phyloP scores from a whole-genome alignment of 2,113 vertebrate species.

The Hippotragus niger region DNA sequence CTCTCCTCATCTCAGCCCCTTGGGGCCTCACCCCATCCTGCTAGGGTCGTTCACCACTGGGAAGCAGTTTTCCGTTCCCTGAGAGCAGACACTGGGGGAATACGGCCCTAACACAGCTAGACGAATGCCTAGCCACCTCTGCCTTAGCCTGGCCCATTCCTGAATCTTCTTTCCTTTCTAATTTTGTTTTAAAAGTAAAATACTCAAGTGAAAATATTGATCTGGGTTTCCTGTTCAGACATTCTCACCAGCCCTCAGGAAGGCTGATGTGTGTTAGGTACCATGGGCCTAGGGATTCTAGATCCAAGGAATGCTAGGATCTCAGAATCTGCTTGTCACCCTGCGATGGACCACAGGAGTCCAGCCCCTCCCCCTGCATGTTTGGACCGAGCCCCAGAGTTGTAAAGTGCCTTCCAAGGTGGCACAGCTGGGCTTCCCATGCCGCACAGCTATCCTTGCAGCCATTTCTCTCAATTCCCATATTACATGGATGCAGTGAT shows the following conservation, averaged over 20 bases:
- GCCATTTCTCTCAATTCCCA: not conserved
- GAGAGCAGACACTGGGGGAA: not conserved
- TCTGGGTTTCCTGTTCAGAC: not conserved
- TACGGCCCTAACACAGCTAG: too few species aligned
- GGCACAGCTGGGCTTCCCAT: not conserved
- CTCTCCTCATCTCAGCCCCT: not conserved
- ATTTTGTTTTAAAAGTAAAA: not conserved
- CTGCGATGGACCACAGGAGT: fast-evolving
- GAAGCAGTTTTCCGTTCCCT: not conserved
- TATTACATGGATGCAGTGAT: not conserved
- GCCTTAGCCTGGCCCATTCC: not conserved
- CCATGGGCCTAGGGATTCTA: not conserved
- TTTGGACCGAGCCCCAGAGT: fast-evolving
- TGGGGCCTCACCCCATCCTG: not conserved
- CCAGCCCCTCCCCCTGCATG: too few species aligned
- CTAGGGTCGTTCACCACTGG: not conserved
- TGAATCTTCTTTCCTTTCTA: not conserved
- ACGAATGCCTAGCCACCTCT: not conserved
- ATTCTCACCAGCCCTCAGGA: not conserved
- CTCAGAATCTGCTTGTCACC: not conserved
- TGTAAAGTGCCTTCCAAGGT: not conserved
- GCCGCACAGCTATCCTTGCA: not conserved
- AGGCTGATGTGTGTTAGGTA: not conserved
- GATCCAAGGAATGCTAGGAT: not conserved
- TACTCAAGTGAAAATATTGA: not conserved